Percentiles rank a stretch among this genome's conserved stretches.
These are phyloP conservation scores for Tringa solitaria DNA, from an alignment of 2,113 vertebrate genomes.

Conservation along the genomic window DNA sequence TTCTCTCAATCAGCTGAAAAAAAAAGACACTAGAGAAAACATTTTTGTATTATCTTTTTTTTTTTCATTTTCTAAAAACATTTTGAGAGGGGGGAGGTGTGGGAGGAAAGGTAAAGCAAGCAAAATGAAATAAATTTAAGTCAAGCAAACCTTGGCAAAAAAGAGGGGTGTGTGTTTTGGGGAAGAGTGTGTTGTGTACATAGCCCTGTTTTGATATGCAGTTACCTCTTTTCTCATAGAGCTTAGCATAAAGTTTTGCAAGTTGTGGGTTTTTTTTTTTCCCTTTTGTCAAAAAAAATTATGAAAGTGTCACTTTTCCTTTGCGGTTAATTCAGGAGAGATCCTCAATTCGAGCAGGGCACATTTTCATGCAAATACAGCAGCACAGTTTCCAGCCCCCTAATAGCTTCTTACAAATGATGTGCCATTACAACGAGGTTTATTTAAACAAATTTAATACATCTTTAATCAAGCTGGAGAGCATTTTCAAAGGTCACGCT, in stretches of 20 bases:
- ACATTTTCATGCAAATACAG: slow-evolving; percentile 99
- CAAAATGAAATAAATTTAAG: background rate
- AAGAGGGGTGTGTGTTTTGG: background rate
- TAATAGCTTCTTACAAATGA: slow-evolving; percentile 99
- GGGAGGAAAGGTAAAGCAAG: background rate
- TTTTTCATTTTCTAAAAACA: background rate
- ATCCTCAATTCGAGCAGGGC: slow-evolving; percentile 86
- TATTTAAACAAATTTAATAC: slow-evolving; percentile 99
- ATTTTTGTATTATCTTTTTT: background rate
- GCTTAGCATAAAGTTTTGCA: slow-evolving; percentile 77
- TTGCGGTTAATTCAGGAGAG: slow-evolving; percentile 85
- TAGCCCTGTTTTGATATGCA: slow-evolving; percentile 25
- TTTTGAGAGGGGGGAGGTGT: background rate
- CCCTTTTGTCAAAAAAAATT: slow-evolving; percentile 82
- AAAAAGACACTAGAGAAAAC: background rate
- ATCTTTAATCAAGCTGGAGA: slow-evolving; percentile 99
- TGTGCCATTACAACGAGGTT: slow-evolving; percentile 99
- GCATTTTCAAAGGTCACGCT: slow-evolving; percentile 99
- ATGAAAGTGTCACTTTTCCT: slow-evolving; percentile 88
- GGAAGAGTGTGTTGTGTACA: background rate
- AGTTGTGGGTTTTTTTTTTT: background rate
- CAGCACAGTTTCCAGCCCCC: slow-evolving; percentile 88
- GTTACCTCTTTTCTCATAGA: slow-evolving; percentile 42
- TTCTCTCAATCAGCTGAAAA: background rate
- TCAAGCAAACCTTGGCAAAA: background rate